These are phyloP conservation scores for Chaetodon trifascialis DNA, from an alignment of 2,113 vertebrate species.

Conservation along the genomic window DNA sequence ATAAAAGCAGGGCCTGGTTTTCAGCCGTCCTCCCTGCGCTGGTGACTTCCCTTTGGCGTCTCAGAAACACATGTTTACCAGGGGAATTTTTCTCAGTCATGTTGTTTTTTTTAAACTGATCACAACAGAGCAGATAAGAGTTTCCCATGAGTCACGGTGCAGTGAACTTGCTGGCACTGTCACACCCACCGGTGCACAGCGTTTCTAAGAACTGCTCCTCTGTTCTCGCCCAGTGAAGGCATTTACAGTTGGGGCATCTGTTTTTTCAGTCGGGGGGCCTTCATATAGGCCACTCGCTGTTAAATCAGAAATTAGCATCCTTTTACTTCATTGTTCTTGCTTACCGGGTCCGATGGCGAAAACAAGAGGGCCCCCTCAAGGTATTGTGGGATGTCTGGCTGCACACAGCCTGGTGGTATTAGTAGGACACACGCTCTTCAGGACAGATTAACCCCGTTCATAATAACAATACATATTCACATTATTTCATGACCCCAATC, in stretches of 20 bases:
- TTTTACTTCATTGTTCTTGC: constrained; percentile 51
- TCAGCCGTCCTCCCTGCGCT: constrained; percentile 5
- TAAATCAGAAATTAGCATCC: constrained; percentile 14
- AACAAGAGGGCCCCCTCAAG: constrained; percentile 28
- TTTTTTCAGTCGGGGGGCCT: not conserved
- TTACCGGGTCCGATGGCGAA: not conserved
- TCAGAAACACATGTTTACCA: constrained; percentile 17
- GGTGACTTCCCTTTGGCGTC: constrained; percentile 23
- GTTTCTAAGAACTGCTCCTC: constrained; percentile 49
- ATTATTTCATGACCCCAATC: not conserved
- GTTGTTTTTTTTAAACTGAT: not conserved
- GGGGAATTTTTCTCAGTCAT: constrained; percentile 57
- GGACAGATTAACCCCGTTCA: constrained; percentile 47
- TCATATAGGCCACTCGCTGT: not conserved
- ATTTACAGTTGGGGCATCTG: constrained; percentile 10
- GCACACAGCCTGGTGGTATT: constrained; percentile 25
- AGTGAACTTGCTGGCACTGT: not conserved
- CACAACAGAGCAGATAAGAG: constrained; percentile 47
- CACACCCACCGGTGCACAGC: not conserved
- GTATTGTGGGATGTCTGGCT: constrained; percentile 33
- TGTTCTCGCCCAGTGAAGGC: not conserved
- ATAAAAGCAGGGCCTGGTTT: constrained; percentile 33
- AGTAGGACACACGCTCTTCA: constrained; percentile 28
- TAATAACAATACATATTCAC: constrained; percentile 37
- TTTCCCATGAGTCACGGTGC: constrained; percentile 65